Evolutionary conservation across 2,888 invertebrate species (phyloP), one percentile per base, ranked within the genome.

Genomic region (Dasypolia templi): DNA sequence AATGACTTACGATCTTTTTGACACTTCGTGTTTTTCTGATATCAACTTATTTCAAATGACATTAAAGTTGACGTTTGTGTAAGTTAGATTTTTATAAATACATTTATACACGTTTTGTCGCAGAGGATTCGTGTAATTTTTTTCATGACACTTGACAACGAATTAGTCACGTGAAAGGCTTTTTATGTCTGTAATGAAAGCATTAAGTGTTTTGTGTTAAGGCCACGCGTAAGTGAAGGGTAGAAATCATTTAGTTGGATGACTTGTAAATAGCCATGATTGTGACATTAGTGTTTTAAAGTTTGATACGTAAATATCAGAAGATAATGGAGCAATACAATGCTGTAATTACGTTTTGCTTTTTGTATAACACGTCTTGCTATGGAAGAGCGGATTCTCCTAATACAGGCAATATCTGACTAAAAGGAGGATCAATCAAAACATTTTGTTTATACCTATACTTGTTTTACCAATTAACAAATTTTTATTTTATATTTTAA

Each of bases 111-210:
- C 22, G 19, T 69, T 58, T 56, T 55, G 29, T 26, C 26, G 42
- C 62, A 7, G 32, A 55, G 58, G 26, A 71, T 63, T 68, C 39
- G n/a, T 68, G 79, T 68, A 77, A 51, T 67, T 78, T 78, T 83
- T 85, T 82, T 75, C 70, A 72, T 72, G 12, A 51, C 12, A 46
- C 55, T 72, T 73, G 67, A 82, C 83, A 63, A 65, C 7, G 62
- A 78, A 85, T 82, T 85, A 82, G 78, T 67, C 51, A 68, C 64
- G 56, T 85, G 46, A 77, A 85, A 83, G 39, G 49, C 42, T 75
- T 85, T 85, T 83, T 72, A 66, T 65, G 46, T 78, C 46, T 42
- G 49, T 72, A 75, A 75, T 82, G 63, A 74, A 77, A 59, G 73
- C 69, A 35, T 68, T 62, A 62, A 66, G 67, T 73, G 55, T 73